Conservation (phyloP, 2,113 vertebrate species). For the Urocynchramus pylzowi region DNA sequence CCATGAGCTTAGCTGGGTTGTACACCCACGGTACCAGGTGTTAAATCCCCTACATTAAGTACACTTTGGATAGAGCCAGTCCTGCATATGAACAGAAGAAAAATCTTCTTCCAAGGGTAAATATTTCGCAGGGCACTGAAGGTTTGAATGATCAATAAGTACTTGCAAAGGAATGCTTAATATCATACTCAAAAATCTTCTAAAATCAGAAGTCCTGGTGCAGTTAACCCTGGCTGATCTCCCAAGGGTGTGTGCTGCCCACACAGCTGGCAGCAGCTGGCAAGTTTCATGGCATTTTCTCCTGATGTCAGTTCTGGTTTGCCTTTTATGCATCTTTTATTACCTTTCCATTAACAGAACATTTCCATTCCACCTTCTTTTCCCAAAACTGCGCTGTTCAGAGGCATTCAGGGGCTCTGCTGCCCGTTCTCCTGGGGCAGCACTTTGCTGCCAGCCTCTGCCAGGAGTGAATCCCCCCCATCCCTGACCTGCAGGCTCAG, state of each 20-base stretch:
- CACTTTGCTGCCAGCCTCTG: not conserved
- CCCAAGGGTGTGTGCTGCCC: not conserved
- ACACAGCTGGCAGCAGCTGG: not conserved
- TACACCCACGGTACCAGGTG: accelerated
- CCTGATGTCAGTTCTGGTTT: not conserved
- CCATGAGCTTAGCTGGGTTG: accelerated
- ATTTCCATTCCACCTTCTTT: not conserved
- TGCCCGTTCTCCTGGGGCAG: not conserved
- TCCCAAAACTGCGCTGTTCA: not conserved
- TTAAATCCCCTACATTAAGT: not conserved
- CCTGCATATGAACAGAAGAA: not conserved
- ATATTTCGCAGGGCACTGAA: not conserved
- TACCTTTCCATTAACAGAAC: not conserved
- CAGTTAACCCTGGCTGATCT: not conserved
- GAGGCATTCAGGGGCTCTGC: not conserved
- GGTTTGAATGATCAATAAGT: not conserved
- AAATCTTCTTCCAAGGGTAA: not conserved
- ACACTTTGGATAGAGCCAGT: not conserved
- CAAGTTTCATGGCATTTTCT: not conserved
- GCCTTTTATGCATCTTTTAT: not conserved
- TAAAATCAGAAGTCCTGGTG: not conserved
- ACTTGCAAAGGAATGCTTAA: not conserved
- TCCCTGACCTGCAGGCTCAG: not conserved
- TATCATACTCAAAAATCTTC: not conserved
- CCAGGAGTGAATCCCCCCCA: not conserved